These are phyloP conservation scores for Nerophis lumbriciformis DNA, from an alignment of 2,113 vertebrate species.

Conservation along the genomic window DNA sequence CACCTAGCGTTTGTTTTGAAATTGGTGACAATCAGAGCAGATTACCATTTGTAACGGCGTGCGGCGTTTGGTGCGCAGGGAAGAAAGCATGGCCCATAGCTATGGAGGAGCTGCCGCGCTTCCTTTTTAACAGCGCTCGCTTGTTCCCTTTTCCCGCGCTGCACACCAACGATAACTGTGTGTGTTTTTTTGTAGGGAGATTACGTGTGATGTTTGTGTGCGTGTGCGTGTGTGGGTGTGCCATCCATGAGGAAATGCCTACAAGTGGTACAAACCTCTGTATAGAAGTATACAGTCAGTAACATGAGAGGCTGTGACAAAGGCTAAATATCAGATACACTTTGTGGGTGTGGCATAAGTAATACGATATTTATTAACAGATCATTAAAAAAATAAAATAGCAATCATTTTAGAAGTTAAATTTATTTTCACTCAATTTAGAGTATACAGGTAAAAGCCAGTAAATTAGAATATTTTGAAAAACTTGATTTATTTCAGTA, in stretches of 20 bases:
- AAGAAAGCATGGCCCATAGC: constrained; percentile 70
- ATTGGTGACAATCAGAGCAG: constrained; percentile 71
- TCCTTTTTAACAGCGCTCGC: constrained; percentile 57
- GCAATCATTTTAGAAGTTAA: too few species aligned
- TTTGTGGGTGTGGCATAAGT: constrained; percentile 46
- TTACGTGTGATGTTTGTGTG: constrained; percentile 6
- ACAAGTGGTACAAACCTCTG: constrained; percentile 22
- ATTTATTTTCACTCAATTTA: too few species aligned
- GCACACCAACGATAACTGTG: constrained; percentile 57
- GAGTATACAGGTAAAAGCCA: too few species aligned
- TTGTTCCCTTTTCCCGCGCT: constrained; percentile 41
- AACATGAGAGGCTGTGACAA: constrained; percentile 63
- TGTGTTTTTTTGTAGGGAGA: constrained; percentile 21
- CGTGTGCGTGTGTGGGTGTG: constrained; percentile 12
- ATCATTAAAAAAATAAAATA: too few species aligned
- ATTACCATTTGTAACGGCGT: constrained; percentile 70
- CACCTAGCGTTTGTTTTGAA: constrained; percentile 72
- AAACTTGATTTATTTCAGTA: too few species aligned
- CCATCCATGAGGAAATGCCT: constrained; percentile 22
- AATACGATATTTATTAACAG: constrained; percentile 6
- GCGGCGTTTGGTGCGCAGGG: constrained; percentile 58
- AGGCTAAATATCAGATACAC: constrained; percentile 56
- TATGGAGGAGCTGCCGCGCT: constrained; percentile 60
- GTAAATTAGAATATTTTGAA: too few species aligned
- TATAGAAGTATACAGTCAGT: constrained; percentile 45